Percentiles rank a stretch among this genome's conserved stretches.
These are phyloP conservation scores for Heliothis virescens DNA, from an alignment of 1,140 invertebrate species.

Conservation along the genomic window DNA sequence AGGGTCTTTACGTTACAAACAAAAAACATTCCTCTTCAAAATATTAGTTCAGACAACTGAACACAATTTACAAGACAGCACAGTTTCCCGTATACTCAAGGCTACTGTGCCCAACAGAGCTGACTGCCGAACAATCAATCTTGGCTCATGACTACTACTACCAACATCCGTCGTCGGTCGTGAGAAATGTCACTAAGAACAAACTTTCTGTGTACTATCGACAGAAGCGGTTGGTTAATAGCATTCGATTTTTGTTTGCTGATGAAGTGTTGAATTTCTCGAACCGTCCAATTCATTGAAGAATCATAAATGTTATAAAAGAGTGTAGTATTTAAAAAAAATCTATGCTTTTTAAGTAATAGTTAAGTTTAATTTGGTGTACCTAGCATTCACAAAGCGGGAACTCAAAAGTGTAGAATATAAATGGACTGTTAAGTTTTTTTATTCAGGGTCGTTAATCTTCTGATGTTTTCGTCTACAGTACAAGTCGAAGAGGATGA, in stretches of 20 bases:
- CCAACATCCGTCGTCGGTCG: neutral
- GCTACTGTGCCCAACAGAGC: neutral
- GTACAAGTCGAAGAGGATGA: neutral
- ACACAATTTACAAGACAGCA: neutral
- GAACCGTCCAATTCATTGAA: too few relatives aligned
- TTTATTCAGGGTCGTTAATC: neutral
- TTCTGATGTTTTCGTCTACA: neutral
- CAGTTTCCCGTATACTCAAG: neutral
- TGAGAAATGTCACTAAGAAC: constrained; percentile 16
- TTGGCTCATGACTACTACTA: neutral
- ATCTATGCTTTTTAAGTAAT: too few relatives aligned
- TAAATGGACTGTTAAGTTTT: too few relatives aligned
- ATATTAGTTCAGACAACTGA: neutral
- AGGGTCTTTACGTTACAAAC: too few relatives aligned
- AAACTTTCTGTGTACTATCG: neutral
- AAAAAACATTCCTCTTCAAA: too few relatives aligned
- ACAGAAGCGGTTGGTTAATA: neutral
- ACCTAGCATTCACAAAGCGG: too few relatives aligned
- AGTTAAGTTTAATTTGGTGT: too few relatives aligned
- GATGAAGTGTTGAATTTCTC: too few relatives aligned
- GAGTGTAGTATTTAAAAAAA: too few relatives aligned
- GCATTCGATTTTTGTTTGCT: too few relatives aligned
- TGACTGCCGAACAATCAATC: constrained; percentile 15
- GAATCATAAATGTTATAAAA: too few relatives aligned
- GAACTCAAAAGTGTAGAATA: too few relatives aligned